Conservation (phyloP, 2,797 vertebrate species). For the Acipenser oxyrinchus region DNA sequence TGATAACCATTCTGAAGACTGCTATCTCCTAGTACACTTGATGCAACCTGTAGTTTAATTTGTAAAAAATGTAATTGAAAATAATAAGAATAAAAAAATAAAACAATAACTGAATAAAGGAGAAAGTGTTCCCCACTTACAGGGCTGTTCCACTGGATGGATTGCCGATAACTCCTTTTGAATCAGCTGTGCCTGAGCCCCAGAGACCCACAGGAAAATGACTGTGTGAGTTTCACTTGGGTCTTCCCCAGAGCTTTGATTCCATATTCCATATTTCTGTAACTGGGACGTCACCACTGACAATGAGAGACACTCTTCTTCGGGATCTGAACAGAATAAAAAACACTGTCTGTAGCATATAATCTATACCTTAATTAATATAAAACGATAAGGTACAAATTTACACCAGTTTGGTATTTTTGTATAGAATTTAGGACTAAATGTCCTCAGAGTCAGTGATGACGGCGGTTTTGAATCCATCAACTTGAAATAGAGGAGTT, state of each 20-base stretch:
- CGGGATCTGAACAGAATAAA: constrained; percentile 50
- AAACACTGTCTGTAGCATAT: constrained; percentile 4
- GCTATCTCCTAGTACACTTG: too few species aligned
- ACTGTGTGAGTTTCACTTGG: constrained; percentile 38
- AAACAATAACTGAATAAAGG: too few species aligned
- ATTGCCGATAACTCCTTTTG: constrained; percentile 38
- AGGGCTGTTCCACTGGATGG: constrained; percentile 29
- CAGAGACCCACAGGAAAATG: constrained; percentile 73
- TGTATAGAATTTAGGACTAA: too few species aligned
- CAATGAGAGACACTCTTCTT: constrained; percentile 47
- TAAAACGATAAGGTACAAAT: too few species aligned
- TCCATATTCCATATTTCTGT: constrained; percentile 77
- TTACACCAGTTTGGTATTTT: too few species aligned
- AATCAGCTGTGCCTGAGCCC: constrained; percentile 55
- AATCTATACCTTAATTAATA: not conserved
- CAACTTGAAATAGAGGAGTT: too few species aligned
- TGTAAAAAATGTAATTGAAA: too few species aligned
- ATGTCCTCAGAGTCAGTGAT: too few species aligned
- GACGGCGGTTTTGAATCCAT: too few species aligned
- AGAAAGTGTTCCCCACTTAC: constrained; percentile 51
- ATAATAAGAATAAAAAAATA: too few species aligned
- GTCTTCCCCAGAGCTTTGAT: constrained; percentile 37
- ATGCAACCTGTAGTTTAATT: too few species aligned
- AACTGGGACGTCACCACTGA: constrained; percentile 61
- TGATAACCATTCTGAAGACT: too few species aligned